These are phyloP conservation scores for Mya arenaria DNA, from an alignment of 1,140 invertebrate genomes.

Conservation along the genomic window DNA sequence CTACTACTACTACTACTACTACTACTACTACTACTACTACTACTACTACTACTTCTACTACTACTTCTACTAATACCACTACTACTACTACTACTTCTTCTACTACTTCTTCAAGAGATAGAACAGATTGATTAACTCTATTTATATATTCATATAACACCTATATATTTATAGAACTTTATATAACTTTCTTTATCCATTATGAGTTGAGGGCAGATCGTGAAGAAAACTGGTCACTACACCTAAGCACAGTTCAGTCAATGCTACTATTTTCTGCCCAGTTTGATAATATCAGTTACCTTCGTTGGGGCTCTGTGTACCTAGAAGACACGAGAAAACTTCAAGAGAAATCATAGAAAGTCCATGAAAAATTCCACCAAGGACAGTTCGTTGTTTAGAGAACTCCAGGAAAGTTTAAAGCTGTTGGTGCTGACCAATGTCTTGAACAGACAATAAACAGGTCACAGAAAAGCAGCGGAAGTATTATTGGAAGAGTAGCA, in stretches of 20 bases:
- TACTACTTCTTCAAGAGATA: neutral
- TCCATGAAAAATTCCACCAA: neutral
- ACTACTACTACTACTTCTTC: neutral
- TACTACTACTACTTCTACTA: neutral
- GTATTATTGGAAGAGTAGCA: constrained; percentile 25
- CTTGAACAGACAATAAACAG: constrained; percentile 27
- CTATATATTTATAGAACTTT: too few species aligned
- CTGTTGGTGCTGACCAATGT: constrained; percentile 9
- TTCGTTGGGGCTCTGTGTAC: constrained; percentile 13
- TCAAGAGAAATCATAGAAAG: neutral
- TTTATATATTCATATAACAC: too few species aligned
- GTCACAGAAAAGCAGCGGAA: neutral
- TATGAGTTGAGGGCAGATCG: neutral
- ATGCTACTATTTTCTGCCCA: constrained; percentile 17
- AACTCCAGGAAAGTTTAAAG: constrained; percentile 12
- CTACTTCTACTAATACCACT: neutral
- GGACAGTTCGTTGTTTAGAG: constrained; percentile 14
- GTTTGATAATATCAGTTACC: constrained; percentile 14
- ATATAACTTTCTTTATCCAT: neutral
- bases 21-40: neutral
- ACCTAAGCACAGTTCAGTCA: constrained; percentile 5
- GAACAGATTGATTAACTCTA: too few species aligned
- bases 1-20: neutral
- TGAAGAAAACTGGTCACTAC: constrained; percentile 4
- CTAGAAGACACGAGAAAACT: constrained; percentile 32